A percentile compares a stretch with the other conserved stretches of the same genome.
phyloP scores from a whole-genome alignment of 2,888 invertebrate species.

The Cylloceria caligata region DNA sequence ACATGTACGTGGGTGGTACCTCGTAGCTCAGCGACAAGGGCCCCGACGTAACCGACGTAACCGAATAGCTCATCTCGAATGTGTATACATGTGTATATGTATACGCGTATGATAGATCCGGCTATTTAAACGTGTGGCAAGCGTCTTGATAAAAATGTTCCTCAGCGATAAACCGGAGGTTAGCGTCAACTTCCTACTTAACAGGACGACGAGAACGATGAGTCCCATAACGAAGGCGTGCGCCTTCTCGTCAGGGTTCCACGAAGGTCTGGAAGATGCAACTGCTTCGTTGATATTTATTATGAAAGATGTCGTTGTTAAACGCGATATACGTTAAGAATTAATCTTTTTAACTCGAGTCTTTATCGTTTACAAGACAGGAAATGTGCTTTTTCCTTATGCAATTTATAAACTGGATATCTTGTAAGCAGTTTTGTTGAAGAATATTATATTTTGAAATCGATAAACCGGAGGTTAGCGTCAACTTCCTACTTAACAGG shows the following conservation, averaged over 20 bases:
- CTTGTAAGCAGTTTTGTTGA: no score
- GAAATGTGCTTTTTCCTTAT: no score
- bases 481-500: slow-evolving; percentile 81
- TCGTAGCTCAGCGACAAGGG: slow-evolving; percentile 52
- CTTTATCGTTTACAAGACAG: no score
- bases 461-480: slow-evolving; percentile 75
- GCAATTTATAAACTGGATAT: no score
- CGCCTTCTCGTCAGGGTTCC: slow-evolving; percentile 69
- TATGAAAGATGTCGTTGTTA: neutral
- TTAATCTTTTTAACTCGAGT: neutral
- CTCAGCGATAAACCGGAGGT: slow-evolving; percentile 76
- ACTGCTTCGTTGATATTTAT: neutral
- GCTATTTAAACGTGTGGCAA: slow-evolving; percentile 74
- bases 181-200: slow-evolving; percentile 80
- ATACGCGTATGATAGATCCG: slow-evolving; percentile 61
- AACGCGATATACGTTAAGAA: neutral
- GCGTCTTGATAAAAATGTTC: slow-evolving; percentile 79
- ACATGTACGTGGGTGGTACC: slow-evolving; percentile 68
- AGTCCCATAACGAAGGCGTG: slow-evolving; percentile 75
- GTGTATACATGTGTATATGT: slow-evolving; percentile 39
- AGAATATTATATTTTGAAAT: no score
- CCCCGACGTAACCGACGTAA: slow-evolving; percentile 41
- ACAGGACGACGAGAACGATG: slow-evolving; percentile 72
- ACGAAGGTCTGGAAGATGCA: slow-evolving; percentile 7
- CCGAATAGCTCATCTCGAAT: slow-evolving; percentile 51